Evolutionary conservation across 1,140 invertebrate genomes (phyloP), one percentile per base, ranked within the genome.

Genomic region (Dreissena rostriformis): DNA sequence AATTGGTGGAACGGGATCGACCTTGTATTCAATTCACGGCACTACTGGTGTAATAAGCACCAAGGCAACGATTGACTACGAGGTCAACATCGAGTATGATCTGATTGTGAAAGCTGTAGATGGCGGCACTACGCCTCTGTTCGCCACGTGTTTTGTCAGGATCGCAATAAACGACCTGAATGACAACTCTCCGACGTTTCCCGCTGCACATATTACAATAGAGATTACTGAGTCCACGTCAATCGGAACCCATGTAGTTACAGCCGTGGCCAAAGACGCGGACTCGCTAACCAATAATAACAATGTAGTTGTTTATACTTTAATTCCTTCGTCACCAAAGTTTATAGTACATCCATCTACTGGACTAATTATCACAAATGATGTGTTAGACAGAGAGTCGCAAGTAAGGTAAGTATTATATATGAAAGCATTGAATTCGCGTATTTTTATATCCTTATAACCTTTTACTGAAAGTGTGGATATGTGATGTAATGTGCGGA

Each of bases 301-400:
- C 39, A 79, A 85, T 71, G 65, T 85, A n/a, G 26, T 80, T 39
- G 29, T 15, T 29, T 75, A 85, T 65, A 24, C 61, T 11, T 28
- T 85, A n/a, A 61, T 29, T 29, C 61, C 71, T 8, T 22, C 28
- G 17, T 67, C 68, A 39, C n/a, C n/a, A 6, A 65, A 84, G n/a
- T 85, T 84, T 71, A 66, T 2, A 6, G 80, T 84, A n/a, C 63
- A 68, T 29, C 19, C n/a, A 51, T 28, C 15, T 17, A 77, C 65
- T 51, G 82, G 82, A 39, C 68, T 72, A 19, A 79, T 79, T 24
- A 84, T 71, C 1, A 53, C 80, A 10, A 57, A 61, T 0, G 71
- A 52, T 24, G 24, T 63, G 11, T 51, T 89, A 22, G 85, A 89
- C 70, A 81, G 88, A 72, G 86, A 89, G 75, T 84, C 57, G 0